These are phyloP conservation scores for Drosophila oshimai DNA, from an alignment of 1,140 invertebrate genomes.

Conservation along the genomic window DNA sequence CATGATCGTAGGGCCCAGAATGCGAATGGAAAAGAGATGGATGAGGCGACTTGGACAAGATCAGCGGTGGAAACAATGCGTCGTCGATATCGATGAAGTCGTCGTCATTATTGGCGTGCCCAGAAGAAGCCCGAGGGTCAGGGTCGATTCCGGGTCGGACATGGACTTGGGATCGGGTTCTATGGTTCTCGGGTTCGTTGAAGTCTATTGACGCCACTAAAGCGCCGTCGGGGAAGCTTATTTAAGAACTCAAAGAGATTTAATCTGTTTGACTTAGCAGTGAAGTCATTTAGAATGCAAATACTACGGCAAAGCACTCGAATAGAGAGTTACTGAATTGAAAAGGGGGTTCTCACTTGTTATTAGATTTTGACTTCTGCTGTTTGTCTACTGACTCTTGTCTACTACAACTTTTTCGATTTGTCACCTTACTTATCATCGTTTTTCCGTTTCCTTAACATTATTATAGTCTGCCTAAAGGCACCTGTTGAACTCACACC, in stretches of 20 bases:
- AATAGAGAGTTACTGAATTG: neutral
- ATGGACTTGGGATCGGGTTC: constrained; percentile 11
- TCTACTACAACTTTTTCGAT: too few species aligned
- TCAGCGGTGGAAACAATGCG: constrained; percentile 47
- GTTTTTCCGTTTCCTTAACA: neutral
- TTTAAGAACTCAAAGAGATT: too few species aligned
- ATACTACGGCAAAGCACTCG: neutral
- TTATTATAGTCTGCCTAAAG: too few species aligned
- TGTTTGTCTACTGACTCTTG: too few species aligned
- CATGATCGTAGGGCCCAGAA: constrained; percentile 41
- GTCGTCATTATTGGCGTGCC: too few species aligned
- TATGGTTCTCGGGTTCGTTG: constrained; percentile 5
- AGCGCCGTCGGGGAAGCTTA: constrained; percentile 21
- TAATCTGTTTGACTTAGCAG: constrained; percentile 22
- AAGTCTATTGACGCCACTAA: neutral
- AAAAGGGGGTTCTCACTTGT: too few species aligned
- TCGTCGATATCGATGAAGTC: constrained; percentile 37
- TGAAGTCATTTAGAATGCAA: constrained; percentile 53
- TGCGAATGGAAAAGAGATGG: neutral
- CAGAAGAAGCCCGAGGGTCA: constrained; percentile 54
- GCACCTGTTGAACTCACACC: constrained; percentile 1
- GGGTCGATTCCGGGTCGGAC: constrained; percentile 13
- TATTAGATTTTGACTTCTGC: too few species aligned
- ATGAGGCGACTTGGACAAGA: too few species aligned
- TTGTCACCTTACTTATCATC: too few species aligned